Percentiles rank a stretch among this genome's conserved stretches.
Conservation (phyloP, 2,797 vertebrate genomes). For the Crenuchus spilurus region DNA sequence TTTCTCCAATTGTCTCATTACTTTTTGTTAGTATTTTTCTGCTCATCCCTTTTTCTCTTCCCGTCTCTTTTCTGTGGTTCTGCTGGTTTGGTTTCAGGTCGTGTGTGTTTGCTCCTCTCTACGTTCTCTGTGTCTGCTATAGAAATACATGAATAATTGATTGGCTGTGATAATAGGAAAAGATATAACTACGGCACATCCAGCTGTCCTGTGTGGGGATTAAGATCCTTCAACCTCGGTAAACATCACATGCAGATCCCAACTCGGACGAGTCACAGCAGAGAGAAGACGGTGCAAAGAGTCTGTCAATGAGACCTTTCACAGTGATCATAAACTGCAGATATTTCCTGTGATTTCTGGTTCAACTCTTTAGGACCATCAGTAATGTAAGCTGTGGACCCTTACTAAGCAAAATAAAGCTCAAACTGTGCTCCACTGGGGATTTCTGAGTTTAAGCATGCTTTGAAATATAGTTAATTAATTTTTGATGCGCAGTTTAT, state of each 20-base stretch:
- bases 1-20: too few species aligned
- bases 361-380: background rate
- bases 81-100: conserved; percentile 68
- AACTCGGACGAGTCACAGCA: background rate
- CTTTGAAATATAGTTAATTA: conserved; percentile 44
- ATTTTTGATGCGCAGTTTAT: conserved; percentile 53
- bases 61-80: conserved; percentile 43
- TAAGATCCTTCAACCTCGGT: conserved; percentile 52
- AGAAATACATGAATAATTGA: conserved; percentile 82
- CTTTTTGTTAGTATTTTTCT: too few species aligned
- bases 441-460: conserved; percentile 31
- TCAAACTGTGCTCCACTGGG: conserved; percentile 21
- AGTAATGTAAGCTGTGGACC: background rate
- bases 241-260: conserved; percentile 67
- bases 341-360: background rate
- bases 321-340: background rate
- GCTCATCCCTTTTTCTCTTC: conserved; percentile 20
- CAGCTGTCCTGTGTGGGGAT: conserved; percentile 59
- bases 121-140: conserved; percentile 69
- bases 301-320: background rate
- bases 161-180: conserved; percentile 80
- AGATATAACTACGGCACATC: conserved; percentile 70
- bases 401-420: background rate
- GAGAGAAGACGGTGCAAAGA: too few species aligned
- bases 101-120: conserved; percentile 52